Conservation (phyloP, 1,140 invertebrate genomes). For the Zaprionus davidi region DNA sequence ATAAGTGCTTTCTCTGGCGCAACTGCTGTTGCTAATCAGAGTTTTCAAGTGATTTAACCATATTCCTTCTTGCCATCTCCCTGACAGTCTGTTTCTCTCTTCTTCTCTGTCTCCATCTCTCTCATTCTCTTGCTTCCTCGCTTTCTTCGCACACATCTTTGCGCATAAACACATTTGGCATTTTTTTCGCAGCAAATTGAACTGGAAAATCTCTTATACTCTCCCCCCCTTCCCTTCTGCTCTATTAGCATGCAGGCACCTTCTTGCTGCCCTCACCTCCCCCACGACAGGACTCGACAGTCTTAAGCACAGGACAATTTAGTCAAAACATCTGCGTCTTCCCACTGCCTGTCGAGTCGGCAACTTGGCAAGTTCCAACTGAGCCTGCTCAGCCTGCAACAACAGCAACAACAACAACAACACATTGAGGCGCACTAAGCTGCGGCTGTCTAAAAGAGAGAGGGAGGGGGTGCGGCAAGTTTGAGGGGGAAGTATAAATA, state of each 20-base stretch:
- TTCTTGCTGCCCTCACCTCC: not conserved
- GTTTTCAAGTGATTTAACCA: constrained; percentile 2
- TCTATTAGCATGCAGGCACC: not conserved
- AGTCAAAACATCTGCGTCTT: constrained; percentile 64
- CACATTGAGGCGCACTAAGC: constrained; percentile 59
- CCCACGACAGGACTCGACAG: constrained; percentile 10
- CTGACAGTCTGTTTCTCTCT: not conserved
- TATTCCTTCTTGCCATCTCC: not conserved
- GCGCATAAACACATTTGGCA: constrained; percentile 75
- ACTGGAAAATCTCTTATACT: constrained; percentile 29
- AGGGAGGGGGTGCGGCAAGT: constrained; percentile 31
- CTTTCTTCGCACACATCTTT: constrained; percentile 63
- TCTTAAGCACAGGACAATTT: constrained; percentile 70
- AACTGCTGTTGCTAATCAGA: constrained; percentile 1
- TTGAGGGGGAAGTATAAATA: not conserved
- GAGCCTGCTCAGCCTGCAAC: constrained; percentile 31
- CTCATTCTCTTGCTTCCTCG: not conserved
- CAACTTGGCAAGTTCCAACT: constrained; percentile 59
- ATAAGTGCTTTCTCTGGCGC: not conserved
- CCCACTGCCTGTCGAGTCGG: constrained; percentile 5
- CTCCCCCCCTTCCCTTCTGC: not conserved
- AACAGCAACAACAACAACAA: constrained; percentile 47
- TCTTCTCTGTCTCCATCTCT: not conserved
- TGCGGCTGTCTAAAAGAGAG: constrained; percentile 31
- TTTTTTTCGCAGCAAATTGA: constrained; percentile 78